Conservation (phyloP, 2,797 vertebrate species). For the Xenopus petersii region DNA sequence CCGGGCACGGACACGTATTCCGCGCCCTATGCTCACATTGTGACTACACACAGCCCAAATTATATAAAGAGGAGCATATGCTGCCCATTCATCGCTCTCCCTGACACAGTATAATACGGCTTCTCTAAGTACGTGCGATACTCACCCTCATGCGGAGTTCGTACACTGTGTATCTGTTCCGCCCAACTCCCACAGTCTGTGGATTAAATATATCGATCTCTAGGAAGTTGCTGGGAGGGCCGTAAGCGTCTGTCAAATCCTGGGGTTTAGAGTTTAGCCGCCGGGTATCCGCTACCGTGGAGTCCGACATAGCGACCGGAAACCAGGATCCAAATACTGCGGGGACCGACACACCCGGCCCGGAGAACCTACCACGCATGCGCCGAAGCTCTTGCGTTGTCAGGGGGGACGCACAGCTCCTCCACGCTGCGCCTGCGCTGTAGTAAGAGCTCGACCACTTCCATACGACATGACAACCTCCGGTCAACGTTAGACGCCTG, state of each 20-base stretch:
- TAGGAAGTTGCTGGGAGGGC: conserved; percentile 95
- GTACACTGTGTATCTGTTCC: conserved; percentile 90
- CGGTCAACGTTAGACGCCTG: too few relatives aligned
- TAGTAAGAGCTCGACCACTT: neutral
- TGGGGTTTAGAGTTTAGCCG: conserved; percentile 93
- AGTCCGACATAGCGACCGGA: conserved; percentile 79
- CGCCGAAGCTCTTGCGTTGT: neutral
- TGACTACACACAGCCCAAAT: too few relatives aligned
- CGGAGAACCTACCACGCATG: conserved; percentile 25
- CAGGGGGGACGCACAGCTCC: neutral
- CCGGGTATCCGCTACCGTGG: conserved; percentile 92
- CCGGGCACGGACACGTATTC: too few relatives aligned
- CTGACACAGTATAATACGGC: too few relatives aligned
- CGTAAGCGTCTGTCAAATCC: conserved; percentile 93
- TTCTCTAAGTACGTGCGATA: neutral
- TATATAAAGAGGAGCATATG: too few relatives aligned
- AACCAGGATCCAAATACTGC: conserved; percentile 33
- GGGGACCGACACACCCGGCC: conserved; percentile 42
- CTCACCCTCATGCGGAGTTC: conserved; percentile 95
- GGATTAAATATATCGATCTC: conserved; percentile 97
- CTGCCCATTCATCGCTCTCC: too few relatives aligned
- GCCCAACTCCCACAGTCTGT: conserved; percentile 89
- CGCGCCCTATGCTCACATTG: too few relatives aligned
- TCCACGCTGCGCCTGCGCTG: neutral
- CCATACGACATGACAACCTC: too few relatives aligned